Evolutionary conservation across 1,140 invertebrate genomes (phyloP).

Genomic region (Maconellicoccus hirsutus): DNA sequence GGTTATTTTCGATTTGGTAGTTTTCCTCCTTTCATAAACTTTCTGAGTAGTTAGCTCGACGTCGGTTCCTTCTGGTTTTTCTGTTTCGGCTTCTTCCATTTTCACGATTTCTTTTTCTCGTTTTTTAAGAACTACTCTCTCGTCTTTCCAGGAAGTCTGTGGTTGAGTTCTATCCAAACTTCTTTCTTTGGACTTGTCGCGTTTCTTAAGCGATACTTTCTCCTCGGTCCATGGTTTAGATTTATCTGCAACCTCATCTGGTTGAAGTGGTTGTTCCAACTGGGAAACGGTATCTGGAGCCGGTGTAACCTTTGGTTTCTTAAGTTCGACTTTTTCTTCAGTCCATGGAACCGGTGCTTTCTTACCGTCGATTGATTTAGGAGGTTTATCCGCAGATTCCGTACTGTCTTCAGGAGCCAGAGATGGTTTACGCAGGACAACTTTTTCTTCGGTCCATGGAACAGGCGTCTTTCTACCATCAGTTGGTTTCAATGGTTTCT

Average conservation of each 20-base stretch:
- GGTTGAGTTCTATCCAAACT: not conserved
- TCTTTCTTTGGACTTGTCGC: conserved; percentile 26
- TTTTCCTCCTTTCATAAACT: conserved; percentile 31
- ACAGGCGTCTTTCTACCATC: conserved; percentile 11
- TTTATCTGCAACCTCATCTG: not conserved
- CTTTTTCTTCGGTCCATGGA: conserved; percentile 32
- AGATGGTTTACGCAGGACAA: conserved; percentile 32
- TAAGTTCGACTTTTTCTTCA: conserved; percentile 30
- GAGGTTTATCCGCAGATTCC: not conserved
- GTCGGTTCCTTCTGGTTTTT: conserved; percentile 32
- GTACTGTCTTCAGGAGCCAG: not conserved
- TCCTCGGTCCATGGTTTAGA: conserved; percentile 25
- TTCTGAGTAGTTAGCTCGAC: conserved; percentile 33
- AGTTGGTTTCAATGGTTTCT: conserved; percentile 13
- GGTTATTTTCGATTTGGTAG: not conserved
- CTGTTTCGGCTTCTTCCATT: conserved; percentile 18
- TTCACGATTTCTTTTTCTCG: no score
- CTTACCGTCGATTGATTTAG: not conserved
- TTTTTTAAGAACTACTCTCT: no score
- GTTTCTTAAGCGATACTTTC: conserved; percentile 27
- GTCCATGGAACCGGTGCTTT: conserved; percentile 28
- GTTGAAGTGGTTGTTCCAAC: not conserved
- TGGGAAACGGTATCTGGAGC: conserved; percentile 31
- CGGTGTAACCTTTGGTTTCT: conserved; percentile 31
- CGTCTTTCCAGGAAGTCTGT: no score